These are phyloP conservation scores for Chrysomela aeneicollis DNA, from an alignment of 2,888 invertebrate species.

Conservation along the genomic window DNA sequence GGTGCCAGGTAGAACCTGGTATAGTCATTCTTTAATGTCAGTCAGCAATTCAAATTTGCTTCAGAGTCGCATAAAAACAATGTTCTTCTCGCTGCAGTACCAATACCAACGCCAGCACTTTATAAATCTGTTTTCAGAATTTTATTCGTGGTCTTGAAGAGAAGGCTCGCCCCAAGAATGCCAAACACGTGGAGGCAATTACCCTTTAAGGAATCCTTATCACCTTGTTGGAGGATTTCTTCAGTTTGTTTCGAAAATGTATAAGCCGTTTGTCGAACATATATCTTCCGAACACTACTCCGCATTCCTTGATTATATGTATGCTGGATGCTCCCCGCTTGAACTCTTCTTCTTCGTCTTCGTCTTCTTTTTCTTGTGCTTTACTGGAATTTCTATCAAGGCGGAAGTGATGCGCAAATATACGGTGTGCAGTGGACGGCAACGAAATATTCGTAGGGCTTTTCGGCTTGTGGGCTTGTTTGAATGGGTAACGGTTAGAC, in stretches of 20 bases:
- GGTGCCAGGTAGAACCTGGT: no score
- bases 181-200: conserved; percentile 45
- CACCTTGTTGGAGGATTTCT: conserved; percentile 47
- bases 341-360: background rate
- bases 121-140: conserved; percentile 49
- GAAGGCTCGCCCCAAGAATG: conserved; percentile 42
- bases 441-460: conserved; percentile 12
- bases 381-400: conserved; percentile 33
- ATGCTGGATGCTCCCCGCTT: conserved; percentile 2
- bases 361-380: conserved; percentile 15
- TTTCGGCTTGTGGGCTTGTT: background rate
- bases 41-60: conserved; percentile 1
- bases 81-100: conserved; percentile 3
- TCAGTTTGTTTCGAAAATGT: conserved; percentile 44
- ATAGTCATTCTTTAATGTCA: background rate
- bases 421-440: conserved; percentile 21
- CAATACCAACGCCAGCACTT: conserved; percentile 31
- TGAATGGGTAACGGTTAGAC: no score
- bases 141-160: conserved; percentile 32
- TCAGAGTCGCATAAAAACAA: background rate
- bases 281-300: conserved; percentile 45
- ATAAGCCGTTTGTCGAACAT: conserved; percentile 40
- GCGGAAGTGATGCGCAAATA: conserved; percentile 29
- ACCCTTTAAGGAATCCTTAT: conserved; percentile 45
- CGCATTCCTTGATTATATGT: conserved; percentile 30